Evolutionary conservation across 2,113 vertebrate genomes (phyloP).

Genomic region (Elephas maximus): DNA sequence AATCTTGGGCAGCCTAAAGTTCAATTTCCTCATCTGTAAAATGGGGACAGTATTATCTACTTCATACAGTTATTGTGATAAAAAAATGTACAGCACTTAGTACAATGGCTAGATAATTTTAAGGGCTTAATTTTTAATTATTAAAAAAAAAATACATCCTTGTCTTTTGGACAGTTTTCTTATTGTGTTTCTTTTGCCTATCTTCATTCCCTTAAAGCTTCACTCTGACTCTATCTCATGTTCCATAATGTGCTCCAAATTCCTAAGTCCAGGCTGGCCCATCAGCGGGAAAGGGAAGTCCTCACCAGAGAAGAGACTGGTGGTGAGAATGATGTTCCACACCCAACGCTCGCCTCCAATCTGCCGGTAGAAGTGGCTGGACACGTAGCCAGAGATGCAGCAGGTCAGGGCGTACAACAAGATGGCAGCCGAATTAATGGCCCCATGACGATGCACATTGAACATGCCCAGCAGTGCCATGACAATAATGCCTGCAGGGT

Average conservation of each 20-base stretch:
- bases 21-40: conserved; percentile 40
- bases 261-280: conserved; percentile 33
- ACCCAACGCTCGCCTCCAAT: conserved; percentile 95
- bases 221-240: conserved; percentile 14
- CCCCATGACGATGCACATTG: conserved; percentile 94
- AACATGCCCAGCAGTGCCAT: conserved; percentile 96
- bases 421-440: conserved; percentile 96
- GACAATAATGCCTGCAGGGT: conserved; percentile 91
- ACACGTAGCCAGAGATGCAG: conserved; percentile 95
- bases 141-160: neutral
- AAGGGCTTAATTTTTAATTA: conserved; percentile 49
- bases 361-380: conserved; percentile 95
- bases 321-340: conserved; percentile 97
- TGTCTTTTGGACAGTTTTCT: conserved; percentile 17
- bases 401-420: conserved; percentile 95
- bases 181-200: conserved; percentile 1
- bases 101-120: neutral
- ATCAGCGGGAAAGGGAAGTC: conserved; percentile 16
- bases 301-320: conserved; percentile 95
- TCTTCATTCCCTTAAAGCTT: conserved; percentile 21
- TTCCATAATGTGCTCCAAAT: neutral
- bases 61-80: conserved; percentile 19
- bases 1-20: conserved; percentile 21
- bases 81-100: neutral
- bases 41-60: neutral